Evolutionary conservation across 2,113 vertebrate genomes (phyloP), one percentile per base, ranked within the genome.

Genomic region (Prochilodus magdalenae): DNA sequence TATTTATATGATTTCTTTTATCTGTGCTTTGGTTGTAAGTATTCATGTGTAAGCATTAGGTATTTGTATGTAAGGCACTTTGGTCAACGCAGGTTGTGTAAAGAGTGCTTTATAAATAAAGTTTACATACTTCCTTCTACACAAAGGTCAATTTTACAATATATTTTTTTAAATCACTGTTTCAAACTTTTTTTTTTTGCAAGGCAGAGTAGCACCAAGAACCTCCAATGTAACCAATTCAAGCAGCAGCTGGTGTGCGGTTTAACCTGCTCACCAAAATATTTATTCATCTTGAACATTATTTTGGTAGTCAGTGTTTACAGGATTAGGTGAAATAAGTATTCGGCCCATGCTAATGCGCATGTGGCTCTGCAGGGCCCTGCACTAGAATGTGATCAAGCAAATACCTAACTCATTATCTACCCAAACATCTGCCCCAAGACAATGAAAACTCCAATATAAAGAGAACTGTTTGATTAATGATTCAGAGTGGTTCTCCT

Each of bases 341-440:
- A 72, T 80, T 77, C 71, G 40, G 49, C 22, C 62, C 12, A 57
- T 66, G 74, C 71, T 47, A 71, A 47, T 49, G 24, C 77, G 67
- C 57, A 16, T 40, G 62, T 44, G 24, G 69, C 12, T 69, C 60
- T 49, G 71, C 14, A 79, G 70, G 59, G 78, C 65, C 51, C 57
- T n/a, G 40, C 47, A 73, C 73, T 84, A 73, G 66, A 84, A 62
- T 47, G 70, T 75, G 69, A 80, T 75, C 83, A 77, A 80, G 79
- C 18, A 11, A 27, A 51, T 65, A 36, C 70, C 26, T 22, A 66
- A 80, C 73, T 71, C 59, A 80, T 84, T 84, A 84, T 75, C 77
- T 72, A n/a, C 57, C 24, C 73, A 76, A 80, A 84, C 83, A 85
- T 85, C 79, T 82, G 83, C 36, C 75, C 83, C n/a, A 36, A 24